Evolutionary conservation across 2,113 vertebrate species (phyloP).

Genomic region (Grammomys dolichurus): DNA sequence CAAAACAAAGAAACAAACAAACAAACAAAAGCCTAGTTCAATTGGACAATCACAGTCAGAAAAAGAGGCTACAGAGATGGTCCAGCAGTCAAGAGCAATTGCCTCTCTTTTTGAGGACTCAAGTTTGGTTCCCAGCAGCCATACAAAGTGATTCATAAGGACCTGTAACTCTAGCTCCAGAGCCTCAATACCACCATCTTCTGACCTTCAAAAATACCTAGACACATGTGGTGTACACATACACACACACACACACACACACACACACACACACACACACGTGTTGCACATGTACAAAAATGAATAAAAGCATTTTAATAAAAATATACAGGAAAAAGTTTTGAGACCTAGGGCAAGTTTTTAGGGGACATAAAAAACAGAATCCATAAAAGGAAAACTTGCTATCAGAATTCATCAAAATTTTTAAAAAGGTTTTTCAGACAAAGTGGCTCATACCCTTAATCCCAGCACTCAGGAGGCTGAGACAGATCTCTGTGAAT

Average conservation of each 20-base stretch:
- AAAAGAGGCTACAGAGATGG: neutral
- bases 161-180: neutral
- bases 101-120: neutral
- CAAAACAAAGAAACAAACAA: neutral
- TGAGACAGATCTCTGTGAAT: neutral
- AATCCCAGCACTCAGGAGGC: neutral
- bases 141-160: neutral
- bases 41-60: neutral
- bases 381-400: constrained; percentile 36
- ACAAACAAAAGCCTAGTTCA: neutral
- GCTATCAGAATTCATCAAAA: constrained; percentile 22
- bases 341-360: constrained; percentile 13
- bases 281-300: neutral
- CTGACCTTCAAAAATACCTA: neutral
- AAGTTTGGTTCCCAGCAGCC: neutral
- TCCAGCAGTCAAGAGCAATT: neutral
- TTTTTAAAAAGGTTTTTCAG: neutral
- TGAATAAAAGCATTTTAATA: neutral
- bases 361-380: constrained; percentile 12
- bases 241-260: neutral
- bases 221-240: neutral
- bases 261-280: neutral
- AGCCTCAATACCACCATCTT: neutral
- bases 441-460: neutral
- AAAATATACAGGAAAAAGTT: constrained; percentile 51